phyloP scores from a whole-genome alignment of 2,113 vertebrate species.

The Vulpes vulpes region DNA sequence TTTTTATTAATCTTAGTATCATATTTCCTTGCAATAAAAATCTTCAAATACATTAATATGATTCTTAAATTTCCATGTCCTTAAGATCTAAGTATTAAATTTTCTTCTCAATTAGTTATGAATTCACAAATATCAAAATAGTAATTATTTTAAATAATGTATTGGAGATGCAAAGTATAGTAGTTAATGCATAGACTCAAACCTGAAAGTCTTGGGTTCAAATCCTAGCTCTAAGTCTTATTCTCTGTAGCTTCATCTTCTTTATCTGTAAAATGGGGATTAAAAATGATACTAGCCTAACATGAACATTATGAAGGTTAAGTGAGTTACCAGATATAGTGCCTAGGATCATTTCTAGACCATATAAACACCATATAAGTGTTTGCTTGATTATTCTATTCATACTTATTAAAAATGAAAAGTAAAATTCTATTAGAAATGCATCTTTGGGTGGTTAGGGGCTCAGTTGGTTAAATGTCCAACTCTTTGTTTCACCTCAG shows the following conservation, averaged over 20 bases:
- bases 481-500: background rate
- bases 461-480: background rate
- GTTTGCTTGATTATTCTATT: conserved; percentile 8
- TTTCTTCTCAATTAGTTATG: background rate
- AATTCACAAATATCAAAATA: background rate
- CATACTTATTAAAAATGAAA: conserved; percentile 28
- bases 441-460: background rate
- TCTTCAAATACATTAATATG: conserved; percentile 33
- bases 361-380: background rate
- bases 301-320: background rate
- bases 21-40: conserved; percentile 34
- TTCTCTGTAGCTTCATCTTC: background rate
- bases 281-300: background rate
- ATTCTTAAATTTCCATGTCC: background rate
- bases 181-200: background rate
- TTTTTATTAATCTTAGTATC: background rate
- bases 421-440: background rate
- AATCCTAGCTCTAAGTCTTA: background rate
- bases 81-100: background rate
- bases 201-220: background rate
- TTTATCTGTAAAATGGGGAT: background rate
- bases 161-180: background rate
- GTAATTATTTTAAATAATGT: background rate
- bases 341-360: background rate
- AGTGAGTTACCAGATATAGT: background rate